Conservation (phyloP, 2,797 vertebrate genomes). For the Leptoclinus maculatus region DNA sequence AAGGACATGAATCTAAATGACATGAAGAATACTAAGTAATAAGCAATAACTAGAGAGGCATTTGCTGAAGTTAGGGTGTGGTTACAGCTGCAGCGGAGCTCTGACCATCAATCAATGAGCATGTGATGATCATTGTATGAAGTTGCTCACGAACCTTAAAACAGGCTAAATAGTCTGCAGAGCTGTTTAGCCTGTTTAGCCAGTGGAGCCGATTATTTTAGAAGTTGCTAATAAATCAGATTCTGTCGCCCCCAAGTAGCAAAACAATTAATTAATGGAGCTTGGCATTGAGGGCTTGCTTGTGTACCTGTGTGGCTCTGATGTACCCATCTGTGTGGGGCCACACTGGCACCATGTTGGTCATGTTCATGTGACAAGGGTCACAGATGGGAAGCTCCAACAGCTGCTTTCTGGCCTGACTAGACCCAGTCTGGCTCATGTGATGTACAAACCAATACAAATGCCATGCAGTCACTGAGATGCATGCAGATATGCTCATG, state of each 20-base stretch:
- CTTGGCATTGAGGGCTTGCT: neutral
- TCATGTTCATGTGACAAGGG: conserved; percentile 34
- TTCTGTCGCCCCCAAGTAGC: neutral
- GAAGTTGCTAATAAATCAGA: neutral
- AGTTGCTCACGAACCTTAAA: neutral
- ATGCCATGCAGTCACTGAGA: conserved; percentile 17
- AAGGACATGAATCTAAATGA: neutral
- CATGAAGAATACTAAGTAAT: neutral
- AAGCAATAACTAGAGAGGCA: neutral
- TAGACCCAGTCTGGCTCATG: conserved; percentile 3
- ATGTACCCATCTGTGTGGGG: conserved; percentile 42
- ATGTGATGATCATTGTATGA: neutral
- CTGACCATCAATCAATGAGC: neutral
- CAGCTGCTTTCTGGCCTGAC: conserved; percentile 41
- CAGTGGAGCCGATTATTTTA: neutral
- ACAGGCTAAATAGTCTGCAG: too few species aligned
- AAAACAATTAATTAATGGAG: neutral
- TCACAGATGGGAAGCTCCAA: conserved; percentile 31
- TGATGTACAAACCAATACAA: conserved; percentile 12
- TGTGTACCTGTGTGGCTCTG: conserved; percentile 13
- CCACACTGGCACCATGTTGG: conserved; percentile 20
- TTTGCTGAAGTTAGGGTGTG: neutral
- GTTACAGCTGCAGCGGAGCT: neutral
- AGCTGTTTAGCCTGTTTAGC: too few species aligned
- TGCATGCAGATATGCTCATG: conserved; percentile 25